These are phyloP conservation scores for Neosalanx taihuensis DNA, from an alignment of 2,797 vertebrate genomes.

Conservation along the genomic window DNA sequence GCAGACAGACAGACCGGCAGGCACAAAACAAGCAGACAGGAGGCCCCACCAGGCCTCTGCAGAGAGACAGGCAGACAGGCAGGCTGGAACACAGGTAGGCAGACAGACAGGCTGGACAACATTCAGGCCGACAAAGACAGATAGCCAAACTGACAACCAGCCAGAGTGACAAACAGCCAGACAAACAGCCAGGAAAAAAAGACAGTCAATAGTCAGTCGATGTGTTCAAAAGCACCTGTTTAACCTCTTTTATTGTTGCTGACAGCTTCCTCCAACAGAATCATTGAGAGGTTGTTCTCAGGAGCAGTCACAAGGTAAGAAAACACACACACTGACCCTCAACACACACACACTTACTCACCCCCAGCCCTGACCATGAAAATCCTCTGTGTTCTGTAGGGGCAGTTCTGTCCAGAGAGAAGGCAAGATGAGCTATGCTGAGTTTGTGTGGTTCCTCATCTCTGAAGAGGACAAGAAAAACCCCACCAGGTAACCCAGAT, in stretches of 20 bases:
- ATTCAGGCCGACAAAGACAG: no score
- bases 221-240: background rate
- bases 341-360: slow-evolving; percentile 7
- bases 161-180: no score
- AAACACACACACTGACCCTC: slow-evolving; percentile 27
- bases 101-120: no score
- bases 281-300: slow-evolving; percentile 95
- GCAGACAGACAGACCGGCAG: no score
- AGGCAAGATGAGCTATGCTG: slow-evolving; percentile 96
- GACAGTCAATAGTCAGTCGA: no score
- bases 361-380: background rate
- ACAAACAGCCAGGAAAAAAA: no score
- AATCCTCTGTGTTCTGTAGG: slow-evolving; percentile 61
- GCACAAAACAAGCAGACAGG: no score
- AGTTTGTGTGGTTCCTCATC: slow-evolving; percentile 98
- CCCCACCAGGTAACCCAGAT: slow-evolving; percentile 81
- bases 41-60: no score
- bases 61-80: no score
- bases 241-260: slow-evolving; percentile 26
- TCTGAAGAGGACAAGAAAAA: slow-evolving; percentile 99
- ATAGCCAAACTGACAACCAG: no score
- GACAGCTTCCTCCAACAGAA: slow-evolving; percentile 92
- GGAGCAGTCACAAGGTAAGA: slow-evolving; percentile 95
- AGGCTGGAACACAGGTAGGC: no score
- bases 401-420: slow-evolving; percentile 90